Percentiles rank a stretch among this genome's conserved stretches.
Conservation (phyloP, 2,797 vertebrate genomes). For the Acanthurus tractus region DNA sequence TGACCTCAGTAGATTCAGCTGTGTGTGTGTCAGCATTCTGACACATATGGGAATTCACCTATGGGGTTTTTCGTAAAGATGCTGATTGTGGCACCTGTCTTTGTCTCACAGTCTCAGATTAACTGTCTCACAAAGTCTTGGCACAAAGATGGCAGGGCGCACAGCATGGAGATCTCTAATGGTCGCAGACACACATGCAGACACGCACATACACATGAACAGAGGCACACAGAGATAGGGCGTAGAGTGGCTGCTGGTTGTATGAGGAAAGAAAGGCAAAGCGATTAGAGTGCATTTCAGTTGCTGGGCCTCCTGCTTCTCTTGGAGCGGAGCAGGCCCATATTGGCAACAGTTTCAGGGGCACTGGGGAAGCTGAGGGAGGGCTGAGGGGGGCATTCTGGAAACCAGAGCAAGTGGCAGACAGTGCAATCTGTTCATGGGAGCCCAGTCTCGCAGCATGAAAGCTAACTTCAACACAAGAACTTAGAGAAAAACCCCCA, state of each 20-base stretch:
- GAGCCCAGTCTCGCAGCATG: slow-evolving; percentile 75
- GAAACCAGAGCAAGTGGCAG: slow-evolving; percentile 80
- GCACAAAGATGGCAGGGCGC: slow-evolving; percentile 45
- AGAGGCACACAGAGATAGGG: slow-evolving; percentile 73
- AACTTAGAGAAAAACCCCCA: slow-evolving; percentile 52
- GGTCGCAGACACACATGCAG: slow-evolving; percentile 36
- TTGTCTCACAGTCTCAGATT: slow-evolving; percentile 70
- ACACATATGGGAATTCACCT: slow-evolving; percentile 69
- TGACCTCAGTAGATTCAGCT: slow-evolving; percentile 65
- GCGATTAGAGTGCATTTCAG: slow-evolving; percentile 82
- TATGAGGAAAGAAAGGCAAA: slow-evolving; percentile 74
- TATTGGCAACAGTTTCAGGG: slow-evolving; percentile 78
- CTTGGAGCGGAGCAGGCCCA: slow-evolving; percentile 68
- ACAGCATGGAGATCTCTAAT: slow-evolving; percentile 55
- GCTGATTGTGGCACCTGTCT: slow-evolving; percentile 71
- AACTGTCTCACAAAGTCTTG: slow-evolving; percentile 61
- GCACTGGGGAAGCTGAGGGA: slow-evolving; percentile 54
- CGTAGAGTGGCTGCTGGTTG: slow-evolving; percentile 68
- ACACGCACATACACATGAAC: slow-evolving; percentile 29
- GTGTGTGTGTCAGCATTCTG: slow-evolving; percentile 61
- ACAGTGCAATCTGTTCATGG: slow-evolving; percentile 86
- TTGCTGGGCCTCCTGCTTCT: slow-evolving; percentile 76
- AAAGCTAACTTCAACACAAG: slow-evolving; percentile 69
- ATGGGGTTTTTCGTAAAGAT: slow-evolving; percentile 45
- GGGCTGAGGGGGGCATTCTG: slow-evolving; percentile 60